Base-by-base conservation (phyloP, 2,113 vertebrate genomes). In the Numenius arquata region DNA sequence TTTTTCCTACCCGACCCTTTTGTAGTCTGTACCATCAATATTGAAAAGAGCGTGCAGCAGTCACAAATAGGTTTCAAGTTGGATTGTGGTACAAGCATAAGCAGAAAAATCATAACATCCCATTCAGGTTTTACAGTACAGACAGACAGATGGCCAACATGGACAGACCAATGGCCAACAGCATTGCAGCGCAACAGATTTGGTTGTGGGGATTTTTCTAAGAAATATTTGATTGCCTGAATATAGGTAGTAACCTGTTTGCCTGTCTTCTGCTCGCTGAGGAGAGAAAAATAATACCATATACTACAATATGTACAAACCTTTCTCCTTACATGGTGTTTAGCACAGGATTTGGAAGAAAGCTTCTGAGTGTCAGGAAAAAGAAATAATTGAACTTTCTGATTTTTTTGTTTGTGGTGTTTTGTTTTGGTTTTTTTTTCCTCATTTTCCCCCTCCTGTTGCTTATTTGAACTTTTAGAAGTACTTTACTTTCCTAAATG, bases 231-330 rank as follows among this genome's bases (percentile, higher is more conserved):
- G 34, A 22, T 30, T 50, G 12, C 47, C 34, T 63, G n/a, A 34
- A 25, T 45, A 8, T 13, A 52, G 9, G 9, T 29, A 13, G 18
- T 47, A 53, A 65, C 21, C 41, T 77, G 41, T 63, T 63, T 68
- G 59, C 32, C 36, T 58, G 40, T 43, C 43, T 27, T 62, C 11
- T 65, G 29, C 34, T 75, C 43, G 7, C 9, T 26, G 48, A 52
- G 34, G 34, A 58, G 21, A 36, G 41, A 52, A 13, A 21, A 52
- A 77, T 52, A 55, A 15, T 9, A 5, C 21, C 29, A 1, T 32
- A 3, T 41, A 7, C 12, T 43, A 9, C 2, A 2, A 1, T 12
- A 18, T 23, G 8, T 71, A 21, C 15, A 71, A 65, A 4, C 5
- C 3, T 73, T 85, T 73, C 66, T 67, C 7, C 47, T 82, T 50